These are phyloP conservation scores for Nibea albiflora DNA, from an alignment of 2,113 vertebrate genomes.

Conservation along the genomic window DNA sequence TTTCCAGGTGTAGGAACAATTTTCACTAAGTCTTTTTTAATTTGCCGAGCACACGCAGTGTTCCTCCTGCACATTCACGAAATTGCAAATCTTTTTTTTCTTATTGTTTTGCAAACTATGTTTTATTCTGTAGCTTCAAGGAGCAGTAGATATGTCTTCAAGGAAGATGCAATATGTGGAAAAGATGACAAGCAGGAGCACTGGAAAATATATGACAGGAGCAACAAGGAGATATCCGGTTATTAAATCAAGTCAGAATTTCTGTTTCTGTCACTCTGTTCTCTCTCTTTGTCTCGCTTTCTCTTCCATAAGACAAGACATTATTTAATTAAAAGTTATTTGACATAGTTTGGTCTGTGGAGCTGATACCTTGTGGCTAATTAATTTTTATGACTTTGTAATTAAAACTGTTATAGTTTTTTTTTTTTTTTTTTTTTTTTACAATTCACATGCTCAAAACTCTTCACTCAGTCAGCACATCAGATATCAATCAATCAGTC, in stretches of 20 bases:
- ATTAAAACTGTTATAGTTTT: not conserved
- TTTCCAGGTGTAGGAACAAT: not conserved
- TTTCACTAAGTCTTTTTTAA: not conserved
- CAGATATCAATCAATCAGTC: not conserved
- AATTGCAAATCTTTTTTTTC: not conserved
- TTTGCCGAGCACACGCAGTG: not conserved
- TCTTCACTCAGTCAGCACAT: not conserved
- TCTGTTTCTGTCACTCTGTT: constrained; percentile 11
- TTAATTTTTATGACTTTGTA: not conserved
- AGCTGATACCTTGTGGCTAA: not conserved
- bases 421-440: not conserved
- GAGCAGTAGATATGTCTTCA: constrained; percentile 18
- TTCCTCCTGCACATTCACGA: not conserved
- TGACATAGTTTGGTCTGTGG: not conserved
- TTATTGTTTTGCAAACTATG: constrained; percentile 4
- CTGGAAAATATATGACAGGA: constrained; percentile 9
- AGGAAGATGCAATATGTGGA: constrained; percentile 11
- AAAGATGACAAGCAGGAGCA: constrained; percentile 9
- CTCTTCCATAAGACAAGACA: constrained; percentile 2
- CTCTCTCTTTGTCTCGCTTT: not conserved
- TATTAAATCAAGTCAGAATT: constrained; percentile 27
- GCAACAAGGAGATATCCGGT: constrained; percentile 11
- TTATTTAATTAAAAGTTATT: constrained; percentile 3
- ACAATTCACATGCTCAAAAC: not conserved
- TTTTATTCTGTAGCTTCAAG: constrained; percentile 4